Percentiles rank a stretch among this genome's conserved stretches.
These are phyloP conservation scores for Phalacrocorax aristotelis DNA, from an alignment of 2,113 vertebrate genomes.

Conservation along the genomic window DNA sequence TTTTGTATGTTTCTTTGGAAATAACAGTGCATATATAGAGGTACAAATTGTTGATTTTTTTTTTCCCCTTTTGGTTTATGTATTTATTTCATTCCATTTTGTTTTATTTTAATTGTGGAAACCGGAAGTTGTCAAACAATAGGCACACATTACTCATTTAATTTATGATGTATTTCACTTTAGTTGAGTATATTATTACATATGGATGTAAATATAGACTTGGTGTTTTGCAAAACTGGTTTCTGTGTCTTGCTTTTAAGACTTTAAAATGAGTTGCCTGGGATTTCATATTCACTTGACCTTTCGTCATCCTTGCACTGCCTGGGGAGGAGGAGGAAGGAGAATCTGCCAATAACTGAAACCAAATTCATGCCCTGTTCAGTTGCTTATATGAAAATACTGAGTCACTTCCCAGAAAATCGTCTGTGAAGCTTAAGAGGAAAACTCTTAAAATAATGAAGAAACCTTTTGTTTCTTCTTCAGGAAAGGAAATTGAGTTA, in stretches of 20 bases:
- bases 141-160: slow-evolving; percentile 77
- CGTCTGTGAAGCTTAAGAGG: not conserved
- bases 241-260: slow-evolving; percentile 46
- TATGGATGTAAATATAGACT: slow-evolving; percentile 84
- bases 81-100: slow-evolving; percentile 86
- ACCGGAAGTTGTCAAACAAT: slow-evolving; percentile 72
- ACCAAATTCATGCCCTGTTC: not conserved
- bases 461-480: not conserved
- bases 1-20: slow-evolving; percentile 71
- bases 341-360: not conserved
- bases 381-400: not conserved
- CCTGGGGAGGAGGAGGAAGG: not conserved
- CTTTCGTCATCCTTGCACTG: not conserved
- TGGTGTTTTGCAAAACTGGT: slow-evolving; percentile 78
- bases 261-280: not conserved
- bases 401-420: slow-evolving; percentile 7
- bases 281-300: not conserved
- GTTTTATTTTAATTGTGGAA: slow-evolving; percentile 80
- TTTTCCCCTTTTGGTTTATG: slow-evolving; percentile 49
- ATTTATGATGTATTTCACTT: slow-evolving; percentile 84
- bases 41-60: slow-evolving; percentile 74
- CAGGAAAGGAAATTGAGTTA: not conserved
- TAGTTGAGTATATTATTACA: slow-evolving; percentile 80
- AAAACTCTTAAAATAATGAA: not conserved
- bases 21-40: slow-evolving; percentile 75